Percentiles rank a stretch among this genome's conserved stretches.
phyloP scores from a whole-genome alignment of 2,888 invertebrate genomes.

The Tinea semifulvella region DNA sequence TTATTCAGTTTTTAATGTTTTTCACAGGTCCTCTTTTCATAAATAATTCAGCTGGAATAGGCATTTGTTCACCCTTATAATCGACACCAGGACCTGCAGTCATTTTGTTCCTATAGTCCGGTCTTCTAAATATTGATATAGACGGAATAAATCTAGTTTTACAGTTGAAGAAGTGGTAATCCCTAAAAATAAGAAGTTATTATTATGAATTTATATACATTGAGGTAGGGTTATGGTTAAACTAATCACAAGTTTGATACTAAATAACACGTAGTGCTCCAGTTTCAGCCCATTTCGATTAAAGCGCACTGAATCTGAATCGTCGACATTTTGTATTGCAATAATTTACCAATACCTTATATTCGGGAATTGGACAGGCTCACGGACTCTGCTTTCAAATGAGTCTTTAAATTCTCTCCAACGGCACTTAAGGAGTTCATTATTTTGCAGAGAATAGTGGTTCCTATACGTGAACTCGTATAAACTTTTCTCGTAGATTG shows the following conservation, averaged over 20 bases:
- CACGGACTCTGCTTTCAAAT: constrained; percentile 22
- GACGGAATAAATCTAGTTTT: constrained; percentile 23
- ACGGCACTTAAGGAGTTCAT: constrained; percentile 30
- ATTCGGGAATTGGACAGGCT: constrained; percentile 28
- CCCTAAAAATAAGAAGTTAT: constrained; percentile 21
- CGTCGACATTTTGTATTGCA: no score
- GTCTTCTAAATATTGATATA: constrained; percentile 24
- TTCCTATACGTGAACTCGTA: constrained; percentile 28
- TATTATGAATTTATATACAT: not conserved
- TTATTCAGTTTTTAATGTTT: not conserved
- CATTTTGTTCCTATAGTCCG: constrained; percentile 26
- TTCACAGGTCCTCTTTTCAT: constrained; percentile 28
- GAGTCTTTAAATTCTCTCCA: constrained; percentile 27
- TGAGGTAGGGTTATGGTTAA: no score
- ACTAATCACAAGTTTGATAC: no score
- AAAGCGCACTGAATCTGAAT: not conserved
- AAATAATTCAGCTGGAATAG: constrained; percentile 26
- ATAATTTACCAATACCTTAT: constrained; percentile 28
- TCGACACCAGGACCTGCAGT: constrained; percentile 29
- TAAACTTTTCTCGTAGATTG: constrained; percentile 34
- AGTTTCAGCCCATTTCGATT: not conserved
- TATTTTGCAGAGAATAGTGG: constrained; percentile 32
- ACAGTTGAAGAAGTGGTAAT: constrained; percentile 27
- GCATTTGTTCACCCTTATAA: constrained; percentile 26
- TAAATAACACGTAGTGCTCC: not conserved